Evolutionary conservation across 2,113 vertebrate genomes (phyloP).

Genomic region (Notiomystis cincta): DNA sequence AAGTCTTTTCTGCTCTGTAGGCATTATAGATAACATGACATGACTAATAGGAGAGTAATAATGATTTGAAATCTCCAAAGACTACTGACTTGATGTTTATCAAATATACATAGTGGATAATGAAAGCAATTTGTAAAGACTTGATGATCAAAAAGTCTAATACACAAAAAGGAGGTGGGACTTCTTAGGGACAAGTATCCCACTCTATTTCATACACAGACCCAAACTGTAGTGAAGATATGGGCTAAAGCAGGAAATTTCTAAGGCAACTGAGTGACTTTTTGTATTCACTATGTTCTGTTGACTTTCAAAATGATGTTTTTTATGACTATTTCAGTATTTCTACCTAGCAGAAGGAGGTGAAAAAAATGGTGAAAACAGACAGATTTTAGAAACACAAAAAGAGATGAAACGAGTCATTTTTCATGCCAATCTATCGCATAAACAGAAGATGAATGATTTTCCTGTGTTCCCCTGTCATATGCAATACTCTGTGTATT

Average conservation of each 20-base stretch:
- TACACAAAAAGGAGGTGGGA: background rate
- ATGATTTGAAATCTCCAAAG: slow-evolving; percentile 29
- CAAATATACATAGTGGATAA: background rate
- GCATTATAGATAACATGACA: slow-evolving; percentile 24
- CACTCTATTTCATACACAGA: background rate
- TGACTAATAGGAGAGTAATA: slow-evolving; percentile 23
- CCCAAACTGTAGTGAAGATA: background rate
- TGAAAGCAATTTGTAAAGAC: slow-evolving; percentile 24
- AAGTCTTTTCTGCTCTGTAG: slow-evolving; percentile 32
- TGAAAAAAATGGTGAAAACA: background rate
- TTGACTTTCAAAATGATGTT: background rate
- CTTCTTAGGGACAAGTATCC: background rate
- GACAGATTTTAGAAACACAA: background rate
- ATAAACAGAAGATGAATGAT: background rate
- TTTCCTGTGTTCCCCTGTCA: background rate
- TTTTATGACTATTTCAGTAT: background rate
- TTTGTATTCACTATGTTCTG: background rate
- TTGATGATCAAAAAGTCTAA: background rate
- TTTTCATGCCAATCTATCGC: background rate
- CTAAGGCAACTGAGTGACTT: background rate
- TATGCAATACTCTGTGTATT: background rate
- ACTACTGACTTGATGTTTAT: slow-evolving; percentile 6
- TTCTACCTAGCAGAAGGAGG: background rate
- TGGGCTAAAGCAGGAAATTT: background rate
- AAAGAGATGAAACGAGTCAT: background rate